phyloP scores from a whole-genome alignment of 2,888 invertebrate species.

The Caenorhabditis sp. region DNA sequence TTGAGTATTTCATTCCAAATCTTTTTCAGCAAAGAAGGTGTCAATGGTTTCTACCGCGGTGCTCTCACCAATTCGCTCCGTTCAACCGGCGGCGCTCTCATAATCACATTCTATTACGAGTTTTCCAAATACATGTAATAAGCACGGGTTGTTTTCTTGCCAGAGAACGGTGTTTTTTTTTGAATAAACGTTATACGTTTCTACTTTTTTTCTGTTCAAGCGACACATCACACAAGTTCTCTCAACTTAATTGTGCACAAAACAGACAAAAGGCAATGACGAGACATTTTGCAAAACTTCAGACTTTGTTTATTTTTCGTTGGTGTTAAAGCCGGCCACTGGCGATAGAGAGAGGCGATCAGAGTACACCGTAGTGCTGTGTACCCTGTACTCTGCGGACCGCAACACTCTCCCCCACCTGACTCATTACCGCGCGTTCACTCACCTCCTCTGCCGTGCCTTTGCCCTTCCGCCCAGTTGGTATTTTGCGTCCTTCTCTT shows the following conservation, averaged over 20 bases:
- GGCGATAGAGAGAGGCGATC: not conserved
- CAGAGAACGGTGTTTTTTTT: not conserved
- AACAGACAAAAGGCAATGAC: not conserved
- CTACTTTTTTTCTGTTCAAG: no score
- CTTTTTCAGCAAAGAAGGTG: constrained; percentile 68
- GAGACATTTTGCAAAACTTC: no score
- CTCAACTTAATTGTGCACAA: not conserved
- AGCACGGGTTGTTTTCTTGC: not conserved
- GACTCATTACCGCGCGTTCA: constrained; percentile 21
- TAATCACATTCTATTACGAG: constrained; percentile 77
- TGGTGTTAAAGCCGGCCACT: no score
- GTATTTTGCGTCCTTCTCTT: constrained; percentile 1
- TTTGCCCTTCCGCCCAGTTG: not conserved
- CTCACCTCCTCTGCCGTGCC: not conserved
- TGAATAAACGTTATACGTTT: constrained; percentile 29
- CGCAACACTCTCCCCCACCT: constrained; percentile 6
- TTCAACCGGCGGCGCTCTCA: constrained; percentile 74
- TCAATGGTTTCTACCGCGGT: constrained; percentile 69
- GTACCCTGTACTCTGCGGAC: constrained; percentile 49
- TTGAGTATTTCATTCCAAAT: not conserved
- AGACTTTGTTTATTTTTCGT: no score
- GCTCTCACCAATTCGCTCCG: constrained; percentile 72
- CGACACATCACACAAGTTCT: no score
- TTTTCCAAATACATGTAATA: constrained; percentile 71
- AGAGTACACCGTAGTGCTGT: constrained; percentile 40